phyloP scores from a whole-genome alignment of 2,888 invertebrate species.

The Drosophila pegasa region DNA sequence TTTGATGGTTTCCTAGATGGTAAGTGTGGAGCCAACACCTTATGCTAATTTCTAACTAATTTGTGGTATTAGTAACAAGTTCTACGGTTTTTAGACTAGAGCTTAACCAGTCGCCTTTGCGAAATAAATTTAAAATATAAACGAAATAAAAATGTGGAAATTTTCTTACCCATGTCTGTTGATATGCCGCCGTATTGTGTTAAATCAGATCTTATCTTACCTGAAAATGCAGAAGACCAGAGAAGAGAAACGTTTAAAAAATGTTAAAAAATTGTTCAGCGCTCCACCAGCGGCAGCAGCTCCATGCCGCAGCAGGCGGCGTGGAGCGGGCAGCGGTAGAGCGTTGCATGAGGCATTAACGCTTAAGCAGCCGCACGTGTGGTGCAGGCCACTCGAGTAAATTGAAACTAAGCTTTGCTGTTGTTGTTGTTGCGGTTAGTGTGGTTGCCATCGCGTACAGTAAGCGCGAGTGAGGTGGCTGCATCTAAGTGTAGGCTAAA shows the following conservation, averaged over 20 bases:
- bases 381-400: slow-evolving; percentile 42
- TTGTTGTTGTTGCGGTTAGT: slow-evolving; percentile 14
- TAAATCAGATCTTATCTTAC: slow-evolving; percentile 84
- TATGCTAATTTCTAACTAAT: slow-evolving; percentile 41
- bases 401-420: slow-evolving; percentile 48
- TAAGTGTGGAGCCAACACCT: slow-evolving; percentile 43
- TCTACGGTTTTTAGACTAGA: slow-evolving; percentile 29
- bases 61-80: slow-evolving; percentile 49
- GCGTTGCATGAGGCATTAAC: slow-evolving; percentile 38
- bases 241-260: slow-evolving; percentile 72
- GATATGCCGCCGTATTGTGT: slow-evolving; percentile 84
- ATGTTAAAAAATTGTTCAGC: slow-evolving; percentile 65
- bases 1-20: slow-evolving; percentile 16
- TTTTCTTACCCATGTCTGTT: slow-evolving; percentile 84
- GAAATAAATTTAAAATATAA: slow-evolving; percentile 31
- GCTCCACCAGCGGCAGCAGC: slow-evolving; percentile 31
- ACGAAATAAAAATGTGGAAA: slow-evolving; percentile 78
- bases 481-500: slow-evolving; percentile 17
- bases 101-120: slow-evolving; percentile 14
- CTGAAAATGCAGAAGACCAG: slow-evolving; percentile 72
- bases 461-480: not conserved
- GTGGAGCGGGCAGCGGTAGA: not conserved
- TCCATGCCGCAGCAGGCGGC: slow-evolving; percentile 12
- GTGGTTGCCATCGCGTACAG: slow-evolving; percentile 16
- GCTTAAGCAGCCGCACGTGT: slow-evolving; percentile 73